These are phyloP conservation scores for Piprites chloris DNA, from an alignment of 2,113 vertebrate species.

Conservation along the genomic window DNA sequence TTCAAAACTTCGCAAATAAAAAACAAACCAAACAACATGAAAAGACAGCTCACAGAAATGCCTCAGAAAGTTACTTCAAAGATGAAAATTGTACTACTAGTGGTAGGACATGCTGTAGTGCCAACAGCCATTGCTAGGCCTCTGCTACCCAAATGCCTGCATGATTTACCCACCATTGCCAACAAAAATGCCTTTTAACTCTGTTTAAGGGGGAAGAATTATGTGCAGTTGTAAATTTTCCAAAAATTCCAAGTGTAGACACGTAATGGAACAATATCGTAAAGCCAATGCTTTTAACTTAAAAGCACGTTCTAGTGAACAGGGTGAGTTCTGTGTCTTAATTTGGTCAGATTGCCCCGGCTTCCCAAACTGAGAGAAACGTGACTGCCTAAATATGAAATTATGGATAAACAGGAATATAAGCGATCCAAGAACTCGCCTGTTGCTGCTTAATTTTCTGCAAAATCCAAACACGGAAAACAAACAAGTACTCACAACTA, in stretches of 20 bases:
- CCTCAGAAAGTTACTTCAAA: background rate
- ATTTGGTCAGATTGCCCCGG: background rate
- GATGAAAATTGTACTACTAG: background rate
- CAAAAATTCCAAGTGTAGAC: background rate
- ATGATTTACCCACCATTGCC: background rate
- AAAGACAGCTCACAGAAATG: background rate
- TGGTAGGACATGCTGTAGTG: background rate
- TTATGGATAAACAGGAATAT: background rate
- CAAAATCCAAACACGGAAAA: background rate
- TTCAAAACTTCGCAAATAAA: background rate
- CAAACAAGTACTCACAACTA: background rate
- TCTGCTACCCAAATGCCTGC: background rate
- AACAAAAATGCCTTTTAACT: background rate
- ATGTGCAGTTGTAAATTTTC: background rate
- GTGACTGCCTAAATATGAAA: background rate
- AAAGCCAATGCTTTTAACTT: background rate
- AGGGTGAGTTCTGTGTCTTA: background rate
- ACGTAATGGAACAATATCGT: background rate
- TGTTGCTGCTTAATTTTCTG: background rate
- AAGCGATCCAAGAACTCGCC: background rate
- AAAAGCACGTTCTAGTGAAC: background rate
- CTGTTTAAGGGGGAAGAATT: background rate
- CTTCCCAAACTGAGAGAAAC: background rate
- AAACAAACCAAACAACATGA: background rate
- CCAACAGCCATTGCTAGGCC: background rate